Base-by-base conservation (phyloP, 2,797 vertebrate species). In the Peromyscus eremicus region DNA sequence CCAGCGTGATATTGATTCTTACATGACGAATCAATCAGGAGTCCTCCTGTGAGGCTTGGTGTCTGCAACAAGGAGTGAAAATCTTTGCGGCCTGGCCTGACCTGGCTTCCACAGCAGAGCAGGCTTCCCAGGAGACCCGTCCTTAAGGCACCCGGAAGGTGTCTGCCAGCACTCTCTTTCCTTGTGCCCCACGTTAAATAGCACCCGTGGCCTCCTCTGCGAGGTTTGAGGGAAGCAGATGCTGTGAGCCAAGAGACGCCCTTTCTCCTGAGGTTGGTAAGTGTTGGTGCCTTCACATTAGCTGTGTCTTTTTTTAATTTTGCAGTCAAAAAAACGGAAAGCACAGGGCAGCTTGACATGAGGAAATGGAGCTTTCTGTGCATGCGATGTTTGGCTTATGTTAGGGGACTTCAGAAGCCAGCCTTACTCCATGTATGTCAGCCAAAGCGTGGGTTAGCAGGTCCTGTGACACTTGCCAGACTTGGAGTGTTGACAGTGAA, bases 101-200 rank as follows among this genome's bases (percentile, higher is more conserved):
- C 55, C 82, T 81, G 68, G 84, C 37, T 81, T 55, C 92, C n/a
- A 43, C 76, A 92, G n/a, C 91, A 95, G 40, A 90, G 71, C 55
- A 84, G 52, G 43, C n/a, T 68, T 89, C 94, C 93, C 73, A 6
- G 11, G 93, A 70, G 84, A 84, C 0, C 2, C 0, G 0, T 87
- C 73, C 70, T 60, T 73, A 62, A 46, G 49, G 94, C 88, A 12
- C 86, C 71, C 60, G 46, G 81, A 90, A 60, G 68, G 32, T 94
- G 95, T 97, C 87, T 96, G 94, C 37, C 64, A 34, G 62, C 64
- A 93, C 93, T 19, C 92, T 19, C 89, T 96, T 96, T 97, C 96
- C 96, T 96, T 97, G 83, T 11, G 52, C 3, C 52, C 52, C 32
- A 93, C 93, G 97, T 97, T 96, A 85, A 49, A 17, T 27, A 25